Evolutionary conservation across 1,140 invertebrate species (phyloP).

Genomic region (Aphelenchoides avenae): DNA sequence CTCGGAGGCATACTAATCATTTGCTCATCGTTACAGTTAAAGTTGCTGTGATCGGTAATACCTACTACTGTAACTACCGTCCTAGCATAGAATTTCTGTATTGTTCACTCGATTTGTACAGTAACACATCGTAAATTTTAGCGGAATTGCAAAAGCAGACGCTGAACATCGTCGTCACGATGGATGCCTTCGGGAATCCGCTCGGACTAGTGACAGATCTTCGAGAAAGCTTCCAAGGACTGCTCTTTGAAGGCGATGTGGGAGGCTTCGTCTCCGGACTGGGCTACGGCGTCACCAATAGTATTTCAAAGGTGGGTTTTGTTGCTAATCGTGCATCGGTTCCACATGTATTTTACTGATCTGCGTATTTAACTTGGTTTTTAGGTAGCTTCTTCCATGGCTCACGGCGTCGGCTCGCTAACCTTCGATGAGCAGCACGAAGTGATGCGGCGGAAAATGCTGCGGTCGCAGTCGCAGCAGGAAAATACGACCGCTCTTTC

Average conservation of each 20-base stretch:
- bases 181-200: slow-evolving; percentile 95
- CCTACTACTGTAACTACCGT: no score
- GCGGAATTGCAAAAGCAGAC: slow-evolving; percentile 90
- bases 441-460: slow-evolving; percentile 76
- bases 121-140: no score
- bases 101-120: no score
- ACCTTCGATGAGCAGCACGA: slow-evolving; percentile 81
- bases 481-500: slow-evolving; percentile 66
- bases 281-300: slow-evolving; percentile 91
- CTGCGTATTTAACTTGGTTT: no score
- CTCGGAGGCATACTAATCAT: no score
- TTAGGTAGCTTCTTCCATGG: slow-evolving; percentile 71
- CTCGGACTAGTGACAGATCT: slow-evolving; percentile 90
- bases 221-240: slow-evolving; percentile 83
- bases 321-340: no score
- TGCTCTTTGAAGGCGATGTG: slow-evolving; percentile 82
- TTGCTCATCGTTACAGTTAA: no score
- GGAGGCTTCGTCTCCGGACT: slow-evolving; percentile 86
- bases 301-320: slow-evolving; percentile 79
- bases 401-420: slow-evolving; percentile 78
- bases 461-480: slow-evolving; percentile 48
- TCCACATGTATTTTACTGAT: no score
- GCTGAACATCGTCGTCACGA: slow-evolving; percentile 84
- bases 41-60: no score
- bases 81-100: neutral